Conservation (phyloP, 2,113 vertebrate genomes). For the Antechinus flavipes region DNA sequence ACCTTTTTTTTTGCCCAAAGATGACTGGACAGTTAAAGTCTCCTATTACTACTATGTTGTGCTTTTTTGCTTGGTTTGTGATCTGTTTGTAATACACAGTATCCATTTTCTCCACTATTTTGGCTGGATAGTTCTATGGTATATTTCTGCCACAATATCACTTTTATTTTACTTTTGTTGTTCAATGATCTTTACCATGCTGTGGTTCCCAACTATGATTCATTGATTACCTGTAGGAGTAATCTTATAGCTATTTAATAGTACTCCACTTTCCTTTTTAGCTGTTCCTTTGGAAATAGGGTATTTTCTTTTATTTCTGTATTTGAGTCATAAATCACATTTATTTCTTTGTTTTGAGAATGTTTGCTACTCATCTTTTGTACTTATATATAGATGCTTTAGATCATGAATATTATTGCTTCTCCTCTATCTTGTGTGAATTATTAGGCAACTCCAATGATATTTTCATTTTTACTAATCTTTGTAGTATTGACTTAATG, state of each 20-base stretch:
- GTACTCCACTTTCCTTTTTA: neutral
- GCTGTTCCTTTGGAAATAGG: neutral
- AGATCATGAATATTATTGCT: neutral
- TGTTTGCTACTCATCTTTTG: neutral
- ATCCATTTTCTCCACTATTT: neutral
- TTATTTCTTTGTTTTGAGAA: neutral
- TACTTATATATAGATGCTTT: neutral
- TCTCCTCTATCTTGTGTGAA: neutral
- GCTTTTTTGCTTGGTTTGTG: neutral
- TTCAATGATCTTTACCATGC: neutral
- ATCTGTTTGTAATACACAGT: neutral
- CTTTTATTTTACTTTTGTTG: neutral
- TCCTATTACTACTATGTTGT: neutral
- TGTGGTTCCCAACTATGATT: neutral
- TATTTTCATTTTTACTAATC: neutral
- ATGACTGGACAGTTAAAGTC: neutral
- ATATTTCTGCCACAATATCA: neutral
- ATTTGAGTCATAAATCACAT: neutral
- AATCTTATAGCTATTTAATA: neutral
- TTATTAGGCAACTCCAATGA: neutral
- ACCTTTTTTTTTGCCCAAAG: neutral
- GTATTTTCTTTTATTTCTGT: neutral
- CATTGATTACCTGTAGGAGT: neutral
- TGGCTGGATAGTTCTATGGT: neutral
- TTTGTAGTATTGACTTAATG: neutral